Evolutionary conservation across 2,797 vertebrate species (phyloP), one percentile per base, ranked within the genome.

Genomic region (Nannoperca obscura): DNA sequence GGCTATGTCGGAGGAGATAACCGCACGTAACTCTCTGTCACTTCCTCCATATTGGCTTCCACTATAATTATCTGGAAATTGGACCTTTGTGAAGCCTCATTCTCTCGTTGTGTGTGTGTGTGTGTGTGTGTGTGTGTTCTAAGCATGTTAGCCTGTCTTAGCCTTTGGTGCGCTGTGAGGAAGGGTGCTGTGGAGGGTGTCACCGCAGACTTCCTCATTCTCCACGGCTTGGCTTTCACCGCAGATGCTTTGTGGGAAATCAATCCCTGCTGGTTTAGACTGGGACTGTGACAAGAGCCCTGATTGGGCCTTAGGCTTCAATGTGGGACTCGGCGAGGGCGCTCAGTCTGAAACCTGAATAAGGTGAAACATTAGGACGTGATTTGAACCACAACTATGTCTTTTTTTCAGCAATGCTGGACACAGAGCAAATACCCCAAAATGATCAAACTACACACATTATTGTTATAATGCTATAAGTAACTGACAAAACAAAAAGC

Each of bases 41-140:
- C 88, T 92, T 93, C 86, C 89, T 86, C 78, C 64, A 85, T 88
- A 86, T 91, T 83, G 73, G 50, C 85, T 91, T 93, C 84, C 88
- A 85, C 88, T 91, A 44, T 92, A 94, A 94, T 94, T 94, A 93
- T 88, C 78, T 81, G 78, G 79, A 85, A 91, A 88, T 85, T n/a
- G 82, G 85, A 82, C 75, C 71, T 78, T 80, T 82, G 71, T 76
- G 77, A 83, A 85, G 63, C 61, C 55, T 71, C 47, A 66, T 72
- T 73, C 40, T 69, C 55, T 66, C 5, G 12, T 66, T 61, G 58
- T 59, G n/a, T 67, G 13, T 38, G 7, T 50, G 9, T 64, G 15
- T 63, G 49, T 69, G 36, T 63, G 36, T 76, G 62, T 65, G 40
- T 75, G 57, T 62, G 46, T 71, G 27, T 82, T 5, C 65, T 77